These are phyloP conservation scores for Hemaris fuciformis DNA, from an alignment of 2,888 invertebrate genomes.

Conservation along the genomic window DNA sequence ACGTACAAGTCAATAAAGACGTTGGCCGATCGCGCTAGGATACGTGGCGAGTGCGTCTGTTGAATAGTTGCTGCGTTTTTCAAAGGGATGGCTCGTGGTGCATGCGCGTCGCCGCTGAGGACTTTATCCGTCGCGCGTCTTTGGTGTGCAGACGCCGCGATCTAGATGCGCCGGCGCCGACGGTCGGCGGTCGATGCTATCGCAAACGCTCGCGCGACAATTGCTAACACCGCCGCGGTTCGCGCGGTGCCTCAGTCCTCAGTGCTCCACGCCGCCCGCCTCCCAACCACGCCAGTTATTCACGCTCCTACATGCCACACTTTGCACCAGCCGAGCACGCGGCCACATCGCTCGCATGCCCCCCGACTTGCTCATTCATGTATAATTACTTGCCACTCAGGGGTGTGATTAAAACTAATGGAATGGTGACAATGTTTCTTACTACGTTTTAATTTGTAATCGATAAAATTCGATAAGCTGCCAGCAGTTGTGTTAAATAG, in stretches of 20 bases:
- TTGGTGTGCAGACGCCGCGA: constrained; percentile 68
- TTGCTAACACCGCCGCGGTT: constrained; percentile 63
- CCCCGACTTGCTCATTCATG: background rate
- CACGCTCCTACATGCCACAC: constrained; percentile 32
- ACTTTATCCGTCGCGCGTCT: constrained; percentile 76
- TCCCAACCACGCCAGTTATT: constrained; percentile 70
- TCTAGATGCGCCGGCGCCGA: constrained; percentile 73
- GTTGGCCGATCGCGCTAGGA: constrained; percentile 58
- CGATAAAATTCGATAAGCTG: background rate
- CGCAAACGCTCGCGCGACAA: constrained; percentile 72
- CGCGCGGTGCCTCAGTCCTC: constrained; percentile 19
- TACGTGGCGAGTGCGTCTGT: constrained; percentile 49
- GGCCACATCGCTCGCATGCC: constrained; percentile 35
- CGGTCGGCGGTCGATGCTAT: constrained; percentile 69
- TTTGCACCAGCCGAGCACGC: constrained; percentile 25
- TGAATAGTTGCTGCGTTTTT: constrained; percentile 47
- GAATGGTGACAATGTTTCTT: background rate
- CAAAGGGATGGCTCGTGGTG: constrained; percentile 69
- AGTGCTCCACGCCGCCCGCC: constrained; percentile 36
- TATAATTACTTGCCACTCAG: background rate
- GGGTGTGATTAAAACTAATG: background rate
- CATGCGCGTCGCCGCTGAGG: constrained; percentile 62
- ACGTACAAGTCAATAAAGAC: constrained; percentile 32
- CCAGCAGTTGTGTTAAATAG: background rate
- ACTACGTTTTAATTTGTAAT: background rate